Evolutionary conservation across 2,113 vertebrate genomes (phyloP).

Genomic region (Tupaia chinensis): DNA sequence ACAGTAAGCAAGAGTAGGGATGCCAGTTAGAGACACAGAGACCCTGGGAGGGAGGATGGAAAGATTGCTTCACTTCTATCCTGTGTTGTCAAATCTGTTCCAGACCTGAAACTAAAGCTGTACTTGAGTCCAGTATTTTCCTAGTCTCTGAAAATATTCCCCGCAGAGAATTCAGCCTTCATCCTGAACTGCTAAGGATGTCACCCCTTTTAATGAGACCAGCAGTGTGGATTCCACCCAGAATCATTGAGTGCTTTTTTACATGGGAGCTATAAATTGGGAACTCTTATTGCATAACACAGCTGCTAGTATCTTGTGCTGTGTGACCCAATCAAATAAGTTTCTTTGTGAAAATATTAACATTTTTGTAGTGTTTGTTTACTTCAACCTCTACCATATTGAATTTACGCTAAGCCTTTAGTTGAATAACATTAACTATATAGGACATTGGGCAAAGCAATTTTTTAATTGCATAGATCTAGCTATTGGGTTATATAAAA

Average conservation of each 20-base stretch:
- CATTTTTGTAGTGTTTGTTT: conserved; percentile 25
- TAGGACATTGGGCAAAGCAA: conserved; percentile 1
- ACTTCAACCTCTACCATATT: conserved; percentile 23
- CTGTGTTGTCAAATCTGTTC: not conserved
- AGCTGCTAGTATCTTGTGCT: conserved; percentile 4
- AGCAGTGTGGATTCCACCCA: not conserved
- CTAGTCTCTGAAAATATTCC: conserved; percentile 24
- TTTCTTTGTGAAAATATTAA: conserved; percentile 55
- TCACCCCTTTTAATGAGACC: not conserved
- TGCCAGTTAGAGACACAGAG: not conserved
- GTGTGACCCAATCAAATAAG: conserved; percentile 25
- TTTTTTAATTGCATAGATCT: not conserved
- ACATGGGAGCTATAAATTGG: not conserved
- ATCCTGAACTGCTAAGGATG: not conserved
- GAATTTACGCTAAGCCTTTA: conserved; percentile 17
- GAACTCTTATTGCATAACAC: not conserved
- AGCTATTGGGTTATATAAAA: not conserved
- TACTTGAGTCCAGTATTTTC: not conserved
- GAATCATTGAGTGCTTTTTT: not conserved
- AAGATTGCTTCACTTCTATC: conserved; percentile 2
- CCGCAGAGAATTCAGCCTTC: not conserved
- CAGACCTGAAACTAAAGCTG: not conserved
- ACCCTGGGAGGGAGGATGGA: not conserved
- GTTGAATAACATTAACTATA: not conserved
- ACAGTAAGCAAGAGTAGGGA: not conserved